A percentile compares a stretch with the other conserved stretches of the same genome.
phyloP scores from a whole-genome alignment of 2,888 invertebrate species.

The Leucoma salicis region DNA sequence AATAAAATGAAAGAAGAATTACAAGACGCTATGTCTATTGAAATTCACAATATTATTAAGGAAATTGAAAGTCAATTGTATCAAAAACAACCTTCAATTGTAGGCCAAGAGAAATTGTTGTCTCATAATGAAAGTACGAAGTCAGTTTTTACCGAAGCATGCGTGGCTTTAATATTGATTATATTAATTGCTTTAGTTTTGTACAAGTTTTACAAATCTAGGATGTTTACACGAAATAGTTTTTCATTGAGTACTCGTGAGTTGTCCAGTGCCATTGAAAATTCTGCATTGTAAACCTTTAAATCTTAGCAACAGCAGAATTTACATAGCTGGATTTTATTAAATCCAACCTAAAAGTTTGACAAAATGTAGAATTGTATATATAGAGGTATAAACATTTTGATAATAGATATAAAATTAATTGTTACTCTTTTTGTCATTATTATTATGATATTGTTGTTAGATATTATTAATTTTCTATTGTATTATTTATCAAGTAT shows the following conservation, averaged over 20 bases:
- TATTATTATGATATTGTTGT: too few relatives aligned
- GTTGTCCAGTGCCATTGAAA: conserved; percentile 44
- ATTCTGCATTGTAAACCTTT: conserved; percentile 41
- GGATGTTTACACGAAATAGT: conserved; percentile 32
- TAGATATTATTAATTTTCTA: too few relatives aligned
- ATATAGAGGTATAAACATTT: too few relatives aligned
- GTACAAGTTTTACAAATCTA: conserved; percentile 43
- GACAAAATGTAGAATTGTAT: too few relatives aligned
- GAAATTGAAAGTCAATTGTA: conserved; percentile 34
- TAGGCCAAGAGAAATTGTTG: conserved; percentile 31
- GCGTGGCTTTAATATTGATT: conserved; percentile 42
- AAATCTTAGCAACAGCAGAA: too few relatives aligned
- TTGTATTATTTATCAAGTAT: too few relatives aligned
- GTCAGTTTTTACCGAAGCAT: conserved; percentile 36
- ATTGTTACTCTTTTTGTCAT: too few relatives aligned
- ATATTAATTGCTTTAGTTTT: conserved; percentile 42
- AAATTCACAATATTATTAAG: conserved; percentile 36
- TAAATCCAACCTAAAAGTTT: too few relatives aligned
- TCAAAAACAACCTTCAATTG: conserved; percentile 10
- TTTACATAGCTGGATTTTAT: too few relatives aligned
- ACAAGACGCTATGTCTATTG: conserved; percentile 30
- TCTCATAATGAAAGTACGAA: conserved; percentile 19
- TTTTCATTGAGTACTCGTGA: conserved; percentile 44
- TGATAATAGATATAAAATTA: too few relatives aligned
- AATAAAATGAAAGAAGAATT: conserved; percentile 36